Percentiles rank a stretch among this genome's conserved stretches.
Evolutionary conservation across 2,888 invertebrate species (phyloP).

Genomic region (Caradrina kadenii): DNA sequence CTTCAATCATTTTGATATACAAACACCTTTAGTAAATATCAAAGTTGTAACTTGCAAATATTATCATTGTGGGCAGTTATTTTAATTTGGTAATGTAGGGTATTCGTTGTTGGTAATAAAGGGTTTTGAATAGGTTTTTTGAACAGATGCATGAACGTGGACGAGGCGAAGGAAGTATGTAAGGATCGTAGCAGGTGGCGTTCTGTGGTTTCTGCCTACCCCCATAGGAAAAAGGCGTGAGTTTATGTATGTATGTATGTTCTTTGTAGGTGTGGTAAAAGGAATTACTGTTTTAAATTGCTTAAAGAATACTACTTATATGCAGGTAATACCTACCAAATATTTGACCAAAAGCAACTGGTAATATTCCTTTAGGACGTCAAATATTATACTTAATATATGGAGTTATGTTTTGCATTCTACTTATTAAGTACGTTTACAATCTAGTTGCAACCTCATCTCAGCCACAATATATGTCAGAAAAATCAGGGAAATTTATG

Average conservation of each 20-base stretch:
- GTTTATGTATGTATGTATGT: too few species aligned
- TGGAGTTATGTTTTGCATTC: too few species aligned
- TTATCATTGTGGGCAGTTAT: constrained; percentile 60
- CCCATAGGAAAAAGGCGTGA: too few species aligned
- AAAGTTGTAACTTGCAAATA: constrained; percentile 58
- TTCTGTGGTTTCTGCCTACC: too few species aligned
- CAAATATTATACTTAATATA: too few species aligned
- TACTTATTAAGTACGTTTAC: too few species aligned
- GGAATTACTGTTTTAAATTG: neutral
- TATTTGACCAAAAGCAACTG: neutral
- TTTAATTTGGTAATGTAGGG: constrained; percentile 43
- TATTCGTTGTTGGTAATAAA: constrained; percentile 9
- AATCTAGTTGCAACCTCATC: too few species aligned
- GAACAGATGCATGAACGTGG: too few species aligned
- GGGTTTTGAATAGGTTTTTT: constrained; percentile 23
- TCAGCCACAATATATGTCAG: too few species aligned
- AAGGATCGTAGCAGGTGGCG: too few species aligned
- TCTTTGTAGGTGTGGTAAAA: neutral
- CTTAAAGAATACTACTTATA: neutral
- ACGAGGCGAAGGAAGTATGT: too few species aligned
- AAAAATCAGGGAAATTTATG: too few species aligned
- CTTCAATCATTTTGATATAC: constrained; percentile 73
- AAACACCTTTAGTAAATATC: constrained; percentile 72
- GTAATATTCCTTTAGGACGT: neutral
- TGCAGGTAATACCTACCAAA: neutral